phyloP scores from a whole-genome alignment of 1,140 invertebrate species.

The Drosophila trapezifrons region DNA sequence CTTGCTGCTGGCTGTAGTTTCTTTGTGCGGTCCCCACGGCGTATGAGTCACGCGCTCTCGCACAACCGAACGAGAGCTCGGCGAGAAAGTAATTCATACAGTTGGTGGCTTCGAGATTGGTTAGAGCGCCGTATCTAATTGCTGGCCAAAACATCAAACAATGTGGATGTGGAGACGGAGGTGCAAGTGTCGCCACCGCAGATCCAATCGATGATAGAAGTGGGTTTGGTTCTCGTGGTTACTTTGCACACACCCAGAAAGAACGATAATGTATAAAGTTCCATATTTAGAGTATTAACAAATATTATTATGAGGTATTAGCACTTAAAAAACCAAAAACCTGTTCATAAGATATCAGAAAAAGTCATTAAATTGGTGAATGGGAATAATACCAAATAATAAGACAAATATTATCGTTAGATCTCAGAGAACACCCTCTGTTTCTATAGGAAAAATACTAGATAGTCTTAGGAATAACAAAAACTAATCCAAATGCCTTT shows the following conservation, averaged over 20 bases:
- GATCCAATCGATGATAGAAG: conserved; percentile 10
- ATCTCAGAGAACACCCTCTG: not conserved
- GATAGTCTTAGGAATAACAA: not conserved
- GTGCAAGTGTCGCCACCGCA: conserved; percentile 22
- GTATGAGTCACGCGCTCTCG: conserved; percentile 59
- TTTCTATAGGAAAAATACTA: not conserved
- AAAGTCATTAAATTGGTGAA: not conserved
- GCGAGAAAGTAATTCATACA: conserved; percentile 53
- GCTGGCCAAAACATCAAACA: conserved; percentile 36
- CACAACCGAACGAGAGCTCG: conserved; percentile 9
- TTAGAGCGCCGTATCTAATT: conserved; percentile 63
- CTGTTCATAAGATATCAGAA: not conserved
- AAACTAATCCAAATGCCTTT: not conserved
- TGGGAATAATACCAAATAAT: too few species aligned
- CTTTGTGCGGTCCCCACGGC: conserved; percentile 24
- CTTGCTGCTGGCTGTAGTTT: conserved; percentile 8
- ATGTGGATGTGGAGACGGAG: conserved; percentile 8
- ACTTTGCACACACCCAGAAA: conserved; percentile 1
- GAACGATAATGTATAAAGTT: not conserved
- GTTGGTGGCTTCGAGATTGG: conserved; percentile 18
- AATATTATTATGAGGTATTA: conserved; percentile 12
- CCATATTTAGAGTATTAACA: not conserved
- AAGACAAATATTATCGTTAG: not conserved
- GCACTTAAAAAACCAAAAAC: not conserved
- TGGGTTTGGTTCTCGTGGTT: conserved; percentile 3